These are phyloP conservation scores for Monochamus alternatus DNA, from an alignment of 2,888 invertebrate species.

Conservation along the genomic window DNA sequence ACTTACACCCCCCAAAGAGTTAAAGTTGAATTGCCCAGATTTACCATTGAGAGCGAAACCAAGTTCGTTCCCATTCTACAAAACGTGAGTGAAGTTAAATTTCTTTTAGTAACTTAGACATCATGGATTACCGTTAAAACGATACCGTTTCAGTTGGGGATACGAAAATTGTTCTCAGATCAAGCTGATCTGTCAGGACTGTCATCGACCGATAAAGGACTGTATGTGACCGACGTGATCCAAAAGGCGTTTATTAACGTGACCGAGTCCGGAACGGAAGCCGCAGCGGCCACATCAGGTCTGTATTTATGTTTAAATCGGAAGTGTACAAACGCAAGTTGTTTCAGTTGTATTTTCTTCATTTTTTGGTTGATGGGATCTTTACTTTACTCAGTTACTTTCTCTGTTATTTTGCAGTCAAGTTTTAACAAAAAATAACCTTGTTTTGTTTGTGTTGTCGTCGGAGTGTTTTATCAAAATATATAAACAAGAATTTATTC, in stretches of 20 bases:
- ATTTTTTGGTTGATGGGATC: neutral
- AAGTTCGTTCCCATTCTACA: conserved; percentile 55
- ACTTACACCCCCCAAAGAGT: conserved; percentile 45
- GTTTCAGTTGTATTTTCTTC: neutral
- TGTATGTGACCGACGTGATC: conserved; percentile 62
- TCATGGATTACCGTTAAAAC: neutral
- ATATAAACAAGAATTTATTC: neutral
- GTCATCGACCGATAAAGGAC: conserved; percentile 46
- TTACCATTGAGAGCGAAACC: conserved; percentile 54
- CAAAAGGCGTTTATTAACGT: conserved; percentile 67
- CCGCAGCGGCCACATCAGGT: conserved; percentile 64
- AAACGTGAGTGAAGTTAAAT: conserved; percentile 48
- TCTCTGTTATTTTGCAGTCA: neutral
- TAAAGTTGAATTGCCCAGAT: conserved; percentile 56
- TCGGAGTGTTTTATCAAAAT: too few species aligned
- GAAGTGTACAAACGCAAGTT: neutral
- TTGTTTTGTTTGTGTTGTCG: too few species aligned
- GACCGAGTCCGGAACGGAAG: conserved; percentile 66
- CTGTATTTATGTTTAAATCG: conserved; percentile 19
- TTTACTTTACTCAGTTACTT: neutral
- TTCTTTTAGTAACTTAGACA: neutral
- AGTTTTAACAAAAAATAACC: neutral
- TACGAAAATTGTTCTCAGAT: conserved; percentile 50
- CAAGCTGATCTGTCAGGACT: conserved; percentile 61
- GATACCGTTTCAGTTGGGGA: conserved; percentile 51